Percentiles rank a stretch among this genome's conserved stretches.
Evolutionary conservation across 2,888 invertebrate genomes (phyloP).

Genomic region (Atethmia centrago): DNA sequence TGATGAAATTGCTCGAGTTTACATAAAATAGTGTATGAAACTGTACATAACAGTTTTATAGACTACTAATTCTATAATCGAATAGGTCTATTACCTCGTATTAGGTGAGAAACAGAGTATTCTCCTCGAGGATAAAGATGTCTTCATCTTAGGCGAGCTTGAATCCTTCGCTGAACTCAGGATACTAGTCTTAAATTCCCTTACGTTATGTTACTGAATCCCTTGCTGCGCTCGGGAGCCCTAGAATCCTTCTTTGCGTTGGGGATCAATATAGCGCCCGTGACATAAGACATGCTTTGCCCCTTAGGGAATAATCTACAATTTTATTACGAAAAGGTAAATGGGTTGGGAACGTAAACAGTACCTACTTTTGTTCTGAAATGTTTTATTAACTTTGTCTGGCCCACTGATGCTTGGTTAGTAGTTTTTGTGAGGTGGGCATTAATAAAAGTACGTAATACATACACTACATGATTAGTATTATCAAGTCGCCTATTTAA

Average conservation of each 20-base stretch:
- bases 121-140: background rate
- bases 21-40: background rate
- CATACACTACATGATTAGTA: slow-evolving; percentile 14
- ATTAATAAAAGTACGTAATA: slow-evolving; percentile 4
- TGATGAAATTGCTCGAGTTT: background rate
- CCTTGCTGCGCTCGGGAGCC: background rate
- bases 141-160: background rate
- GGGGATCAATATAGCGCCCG: background rate
- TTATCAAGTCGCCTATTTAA: slow-evolving; percentile 64
- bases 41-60: background rate
- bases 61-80: background rate
- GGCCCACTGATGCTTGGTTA: background rate
- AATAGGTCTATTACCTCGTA: background rate
- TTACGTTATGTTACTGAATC: no score
- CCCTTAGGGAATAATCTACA: background rate
- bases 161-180: background rate
- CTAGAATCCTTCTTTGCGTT: background rate
- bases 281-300: background rate
- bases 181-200: no score
- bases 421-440: background rate
- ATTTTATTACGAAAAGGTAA: background rate
- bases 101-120: background rate
- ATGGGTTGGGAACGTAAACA: background rate
- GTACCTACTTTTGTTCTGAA: background rate
- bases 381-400: background rate